Base-by-base conservation (phyloP, 2,888 invertebrate genomes). In the Laothoe populi region DNA sequence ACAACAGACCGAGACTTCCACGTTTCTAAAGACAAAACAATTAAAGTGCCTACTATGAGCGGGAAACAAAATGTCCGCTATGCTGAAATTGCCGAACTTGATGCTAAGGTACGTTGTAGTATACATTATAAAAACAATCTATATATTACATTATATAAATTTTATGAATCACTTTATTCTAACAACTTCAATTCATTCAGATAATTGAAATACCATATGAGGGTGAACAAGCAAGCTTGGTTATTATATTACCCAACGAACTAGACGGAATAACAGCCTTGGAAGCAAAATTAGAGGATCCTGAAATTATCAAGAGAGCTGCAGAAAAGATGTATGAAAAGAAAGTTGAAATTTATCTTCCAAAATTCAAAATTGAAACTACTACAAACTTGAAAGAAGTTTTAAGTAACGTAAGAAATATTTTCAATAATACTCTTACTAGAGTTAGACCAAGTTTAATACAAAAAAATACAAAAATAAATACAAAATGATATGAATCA, bases 291-390 rank as follows among this genome's bases (percentile, higher is more conserved):
- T 76, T 97, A 3, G 87, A 90, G 3, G 81, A 88, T 13, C 74
- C 83, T 0, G 67, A 92, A 0, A 74, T 76, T 0, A 85, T 94
- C 4, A 75, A 83, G 0, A 87, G 90, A 0, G 87, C 95, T n/a
- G 70, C 69, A 0, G 46, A 82, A 0, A 73, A 81, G 2, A 86
- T 95, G 93, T 66, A 64, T 0, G 10, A 64, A 0, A 74, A 79
- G 0, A 94, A 95, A 74, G 95, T 97, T 1, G 80, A 93, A 0
- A 92, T 97, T 0, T 90, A 87, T 40, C 79, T 98, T 59, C 98
- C 98, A 0, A 96, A 95, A 78, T 97, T 98, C 81, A 96, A 95
- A 81, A 94, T 97, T 59, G 97, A 97, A 84, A 94, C 94, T 16
- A 93, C 93, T n/a, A 94, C 95, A 4, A 79, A 96, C 61, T 89